These are phyloP conservation scores for Drosophila rubida DNA, from an alignment of 2,888 invertebrate species.

Conservation along the genomic window DNA sequence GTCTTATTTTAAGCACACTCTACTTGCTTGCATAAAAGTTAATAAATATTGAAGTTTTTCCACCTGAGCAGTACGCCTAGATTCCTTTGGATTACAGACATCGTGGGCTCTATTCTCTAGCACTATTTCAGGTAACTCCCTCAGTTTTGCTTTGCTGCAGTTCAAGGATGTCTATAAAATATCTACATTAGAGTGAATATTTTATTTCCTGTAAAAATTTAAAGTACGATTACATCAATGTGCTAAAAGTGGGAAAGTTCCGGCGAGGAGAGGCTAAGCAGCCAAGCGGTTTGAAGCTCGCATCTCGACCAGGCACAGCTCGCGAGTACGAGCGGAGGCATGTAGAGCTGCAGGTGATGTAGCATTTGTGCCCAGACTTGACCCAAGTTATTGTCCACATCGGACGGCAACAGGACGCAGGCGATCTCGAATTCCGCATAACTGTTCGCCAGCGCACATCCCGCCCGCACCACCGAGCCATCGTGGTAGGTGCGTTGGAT, in stretches of 20 bases:
- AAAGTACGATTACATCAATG: not conserved
- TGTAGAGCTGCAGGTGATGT: not conserved
- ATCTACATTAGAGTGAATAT: not conserved
- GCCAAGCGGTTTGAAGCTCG: not conserved
- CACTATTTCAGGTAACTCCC: too few relatives aligned
- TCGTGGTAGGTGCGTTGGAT: constrained; percentile 28
- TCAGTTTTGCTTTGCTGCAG: too few relatives aligned
- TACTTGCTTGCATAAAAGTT: too few relatives aligned
- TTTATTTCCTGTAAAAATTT: not conserved
- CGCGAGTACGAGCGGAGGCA: constrained; percentile 22
- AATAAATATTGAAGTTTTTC: too few relatives aligned
- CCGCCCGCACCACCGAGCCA: not conserved
- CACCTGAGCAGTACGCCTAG: too few relatives aligned
- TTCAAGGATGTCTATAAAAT: too few relatives aligned
- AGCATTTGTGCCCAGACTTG: not conserved
- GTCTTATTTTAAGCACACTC: too few relatives aligned
- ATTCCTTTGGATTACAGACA: too few relatives aligned
- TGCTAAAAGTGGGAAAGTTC: not conserved
- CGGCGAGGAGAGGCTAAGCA: not conserved
- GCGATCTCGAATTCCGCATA: constrained; percentile 3
- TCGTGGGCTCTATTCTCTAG: too few relatives aligned
- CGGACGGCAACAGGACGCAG: not conserved
- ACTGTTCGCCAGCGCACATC: constrained; percentile 10
- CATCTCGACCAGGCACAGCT: constrained; percentile 14
- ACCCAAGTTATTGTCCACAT: not conserved